A percentile compares a stretch with the other conserved stretches of the same genome.
These are phyloP conservation scores for Balearica regulorum DNA, from an alignment of 2,797 vertebrate genomes.

Conservation along the genomic window DNA sequence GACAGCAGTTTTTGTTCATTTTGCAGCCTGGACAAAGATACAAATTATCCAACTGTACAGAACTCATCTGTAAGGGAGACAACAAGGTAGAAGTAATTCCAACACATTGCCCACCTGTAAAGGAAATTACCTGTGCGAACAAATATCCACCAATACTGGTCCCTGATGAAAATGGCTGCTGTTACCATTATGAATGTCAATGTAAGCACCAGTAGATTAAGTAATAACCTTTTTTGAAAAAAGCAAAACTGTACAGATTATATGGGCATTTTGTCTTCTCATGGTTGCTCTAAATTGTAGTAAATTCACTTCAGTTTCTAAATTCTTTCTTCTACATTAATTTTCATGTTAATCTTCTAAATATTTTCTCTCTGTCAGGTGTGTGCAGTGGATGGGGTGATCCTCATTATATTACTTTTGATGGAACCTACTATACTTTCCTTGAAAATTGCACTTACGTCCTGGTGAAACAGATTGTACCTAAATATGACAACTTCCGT, in stretches of 20 bases:
- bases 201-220: slow-evolving; percentile 78
- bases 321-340: background rate
- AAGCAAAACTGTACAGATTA: background rate
- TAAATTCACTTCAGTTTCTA: background rate
- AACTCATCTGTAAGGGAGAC: slow-evolving; percentile 72
- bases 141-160: slow-evolving; percentile 67
- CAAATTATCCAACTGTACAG: slow-evolving; percentile 74
- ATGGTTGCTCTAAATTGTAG: background rate
- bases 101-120: slow-evolving; percentile 46
- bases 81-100: slow-evolving; percentile 46
- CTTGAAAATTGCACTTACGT: slow-evolving; percentile 80
- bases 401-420: slow-evolving; percentile 80
- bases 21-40: slow-evolving; percentile 81
- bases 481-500: slow-evolving; percentile 73
- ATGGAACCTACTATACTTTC: slow-evolving; percentile 79
- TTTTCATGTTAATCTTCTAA: background rate
- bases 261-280: background rate
- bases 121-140: slow-evolving; percentile 77
- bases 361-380: slow-evolving; percentile 54
- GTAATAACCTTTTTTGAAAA: background rate
- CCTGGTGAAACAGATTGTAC: slow-evolving; percentile 75
- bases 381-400: slow-evolving; percentile 81
- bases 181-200: slow-evolving; percentile 83
- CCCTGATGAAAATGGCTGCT: slow-evolving; percentile 78
- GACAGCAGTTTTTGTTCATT: background rate